These are phyloP conservation scores for Bacillus rossius DNA, from an alignment of 1,140 invertebrate genomes.

Conservation along the genomic window DNA sequence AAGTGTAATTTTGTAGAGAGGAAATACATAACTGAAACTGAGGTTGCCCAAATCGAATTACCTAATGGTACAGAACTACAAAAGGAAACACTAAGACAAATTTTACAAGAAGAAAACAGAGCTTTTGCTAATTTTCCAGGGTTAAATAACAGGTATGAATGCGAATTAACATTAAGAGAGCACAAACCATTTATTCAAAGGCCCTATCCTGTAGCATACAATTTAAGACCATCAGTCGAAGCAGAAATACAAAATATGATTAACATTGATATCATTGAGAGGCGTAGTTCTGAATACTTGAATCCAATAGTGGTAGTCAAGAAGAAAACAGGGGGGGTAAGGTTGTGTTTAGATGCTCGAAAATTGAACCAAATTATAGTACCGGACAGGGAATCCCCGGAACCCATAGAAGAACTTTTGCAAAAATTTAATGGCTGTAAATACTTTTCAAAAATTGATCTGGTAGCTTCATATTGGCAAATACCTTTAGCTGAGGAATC, in stretches of 20 bases:
- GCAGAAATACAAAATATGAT: slow-evolving; percentile 23
- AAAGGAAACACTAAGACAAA: too few relatives aligned
- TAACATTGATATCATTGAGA: slow-evolving; percentile 21
- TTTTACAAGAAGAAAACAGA: too few relatives aligned
- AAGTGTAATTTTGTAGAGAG: too few relatives aligned
- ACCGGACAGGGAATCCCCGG: slow-evolving; percentile 27
- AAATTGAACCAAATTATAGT: slow-evolving; percentile 31
- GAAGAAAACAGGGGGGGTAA: slow-evolving; percentile 27
- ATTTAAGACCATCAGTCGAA: slow-evolving; percentile 16
- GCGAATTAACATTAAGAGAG: slow-evolving; percentile 1
- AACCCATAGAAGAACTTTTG: slow-evolving; percentile 16
- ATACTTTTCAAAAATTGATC: slow-evolving; percentile 31
- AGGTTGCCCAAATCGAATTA: too few relatives aligned
- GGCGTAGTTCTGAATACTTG: slow-evolving; percentile 28
- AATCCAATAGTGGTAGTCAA: slow-evolving; percentile 32
- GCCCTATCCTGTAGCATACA: slow-evolving; percentile 22
- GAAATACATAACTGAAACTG: too few relatives aligned
- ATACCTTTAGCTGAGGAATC: slow-evolving; percentile 27
- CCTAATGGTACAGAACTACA: too few relatives aligned
- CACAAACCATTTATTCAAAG: slow-evolving; percentile 10
- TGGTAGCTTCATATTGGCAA: slow-evolving; percentile 38
- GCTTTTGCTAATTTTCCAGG: too few relatives aligned
- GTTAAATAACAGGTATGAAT: too few relatives aligned
- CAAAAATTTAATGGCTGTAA: slow-evolving; percentile 25
- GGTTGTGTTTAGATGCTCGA: slow-evolving; percentile 34